Base-by-base conservation (phyloP, 2,888 invertebrate species). In the Dusona sp. region DNA sequence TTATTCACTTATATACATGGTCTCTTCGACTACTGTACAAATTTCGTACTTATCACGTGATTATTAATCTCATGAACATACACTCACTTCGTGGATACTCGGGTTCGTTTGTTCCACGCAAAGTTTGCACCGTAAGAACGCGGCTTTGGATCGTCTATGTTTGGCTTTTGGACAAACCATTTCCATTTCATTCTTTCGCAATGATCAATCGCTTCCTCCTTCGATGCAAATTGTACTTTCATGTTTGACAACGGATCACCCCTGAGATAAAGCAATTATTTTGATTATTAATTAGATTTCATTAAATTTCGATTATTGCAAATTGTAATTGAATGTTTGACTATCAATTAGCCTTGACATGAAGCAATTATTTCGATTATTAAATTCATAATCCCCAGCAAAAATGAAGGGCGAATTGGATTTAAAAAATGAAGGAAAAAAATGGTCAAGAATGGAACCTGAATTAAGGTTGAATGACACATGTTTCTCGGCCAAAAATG, bases 171-270 rank as follows among this genome's bases (percentile, higher is more conserved):
- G 8, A 99, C 94, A 92, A 96, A 98, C 96, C 98, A 99, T 25
- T 96, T 95, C 98, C 98, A 99, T 4, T 98, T 98, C 95, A 99
- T 98, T 94, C 98, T 98, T 92, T 99, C 97, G 93, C 99, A 99
- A 92, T 97, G 98, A 0, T 96, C 96, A 81, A 99, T 97, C 0
- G 99, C 99, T 91, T 98, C 99, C 81, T 99, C 97, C 84, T 96
- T 96, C 0, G 95, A 95, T 6, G 95, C 93, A 93, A 99, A 99
- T 83, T 97, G 95, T 9, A 99, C 95, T 91, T 97, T 96, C 95
- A 99, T 93, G 94, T 99, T 99, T 1, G 99, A 99, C 75, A 99
- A 94, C 0, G 99, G 99, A 95, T 99, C 99, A 48, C 98, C 99
- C 13, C 98, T 98, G 92, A 48, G 95, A 64, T 33, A 54, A 70